Percentiles rank a stretch among this genome's conserved stretches.
These are phyloP conservation scores for Hepsetus odoe DNA, from an alignment of 2,113 vertebrate species.

Conservation along the genomic window DNA sequence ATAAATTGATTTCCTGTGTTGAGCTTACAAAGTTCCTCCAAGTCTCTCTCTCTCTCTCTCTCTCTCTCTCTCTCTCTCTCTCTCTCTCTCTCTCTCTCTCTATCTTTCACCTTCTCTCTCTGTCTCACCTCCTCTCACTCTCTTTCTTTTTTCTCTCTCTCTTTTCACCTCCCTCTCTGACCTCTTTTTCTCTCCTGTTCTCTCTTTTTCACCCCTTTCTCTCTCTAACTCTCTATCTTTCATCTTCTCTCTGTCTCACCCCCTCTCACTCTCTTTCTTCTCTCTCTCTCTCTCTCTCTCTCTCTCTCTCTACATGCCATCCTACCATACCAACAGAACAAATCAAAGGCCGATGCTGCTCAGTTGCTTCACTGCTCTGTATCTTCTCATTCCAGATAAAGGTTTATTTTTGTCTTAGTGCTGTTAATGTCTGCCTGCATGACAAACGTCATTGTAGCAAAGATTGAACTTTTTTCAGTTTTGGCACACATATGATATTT, in stretches of 20 bases:
- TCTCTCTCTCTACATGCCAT: constrained; percentile 27
- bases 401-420: constrained; percentile 76
- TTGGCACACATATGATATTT: constrained; percentile 46
- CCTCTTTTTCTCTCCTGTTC: not conserved
- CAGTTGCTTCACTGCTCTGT: constrained; percentile 63
- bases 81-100: not conserved
- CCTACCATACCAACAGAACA: constrained; percentile 70
- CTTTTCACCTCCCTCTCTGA: not conserved
- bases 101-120: not conserved
- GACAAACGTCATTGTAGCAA: constrained; percentile 44
- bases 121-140: not conserved
- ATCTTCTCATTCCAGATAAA: constrained; percentile 69
- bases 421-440: constrained; percentile 69
- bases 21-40: constrained; percentile 68
- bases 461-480: not conserved
- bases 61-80: not conserved
- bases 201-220: not conserved
- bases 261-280: not conserved
- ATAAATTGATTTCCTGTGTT: constrained; percentile 77
- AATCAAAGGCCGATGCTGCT: constrained; percentile 71
- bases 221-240: not conserved
- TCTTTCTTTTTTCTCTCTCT: not conserved
- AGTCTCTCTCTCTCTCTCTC: constrained; percentile 29
- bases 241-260: not conserved
- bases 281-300: not conserved